Percentiles rank a stretch among this genome's conserved stretches.
Evolutionary conservation across 2,113 vertebrate genomes (phyloP).

Genomic region (Passer domesticus): DNA sequence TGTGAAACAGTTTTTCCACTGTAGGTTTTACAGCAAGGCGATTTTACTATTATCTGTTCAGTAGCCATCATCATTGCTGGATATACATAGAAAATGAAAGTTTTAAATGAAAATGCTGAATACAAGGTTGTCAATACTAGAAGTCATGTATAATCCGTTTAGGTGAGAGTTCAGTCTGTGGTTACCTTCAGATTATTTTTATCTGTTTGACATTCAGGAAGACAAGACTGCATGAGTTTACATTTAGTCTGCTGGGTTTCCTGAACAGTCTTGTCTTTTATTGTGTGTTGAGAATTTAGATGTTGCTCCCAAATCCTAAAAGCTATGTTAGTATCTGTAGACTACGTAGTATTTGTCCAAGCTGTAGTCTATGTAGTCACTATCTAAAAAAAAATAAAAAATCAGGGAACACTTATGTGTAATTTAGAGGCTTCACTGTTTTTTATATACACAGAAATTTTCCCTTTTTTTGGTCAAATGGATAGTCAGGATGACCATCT

Average conservation of each 20-base stretch:
- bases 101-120: neutral
- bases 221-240: neutral
- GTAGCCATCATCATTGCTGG: neutral
- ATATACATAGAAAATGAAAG: neutral
- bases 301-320: neutral
- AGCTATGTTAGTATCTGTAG: neutral
- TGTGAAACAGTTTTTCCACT: neutral
- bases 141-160: neutral
- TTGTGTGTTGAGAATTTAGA: neutral
- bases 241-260: neutral
- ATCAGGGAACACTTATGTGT: accelerated
- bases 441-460: neutral
- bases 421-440: neutral
- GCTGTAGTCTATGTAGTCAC: neutral
- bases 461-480: neutral
- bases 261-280: neutral
- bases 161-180: neutral
- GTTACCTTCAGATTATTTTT: neutral
- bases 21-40: neutral
- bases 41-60: neutral
- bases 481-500: neutral
- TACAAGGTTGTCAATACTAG: neutral
- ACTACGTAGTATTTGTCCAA: neutral
- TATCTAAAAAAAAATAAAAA: neutral
- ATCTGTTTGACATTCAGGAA: neutral